Evolutionary conservation across 92 coral and sea anemone species (phyloP), one percentile per base, ranked within the genome.

Genomic region (Anthopleura xanthogrammica): DNA sequence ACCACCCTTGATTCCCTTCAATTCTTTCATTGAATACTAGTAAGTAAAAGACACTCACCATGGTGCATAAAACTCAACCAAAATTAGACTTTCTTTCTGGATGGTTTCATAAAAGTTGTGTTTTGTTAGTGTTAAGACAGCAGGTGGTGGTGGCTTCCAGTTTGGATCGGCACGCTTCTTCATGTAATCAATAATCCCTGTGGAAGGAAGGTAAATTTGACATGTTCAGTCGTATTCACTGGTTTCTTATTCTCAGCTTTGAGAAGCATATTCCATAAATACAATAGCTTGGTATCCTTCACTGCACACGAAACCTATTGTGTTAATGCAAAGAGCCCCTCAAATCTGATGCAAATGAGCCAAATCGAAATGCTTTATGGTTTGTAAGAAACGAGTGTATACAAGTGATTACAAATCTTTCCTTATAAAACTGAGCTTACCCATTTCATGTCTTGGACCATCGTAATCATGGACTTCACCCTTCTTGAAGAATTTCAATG

Each of bases 31-130:
- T 64, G 36, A 29, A 29, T 29, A 64, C 5, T 10, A 23, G 11
- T 36, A 12, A 68, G 4, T 2, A 68, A 68, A 1, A 1, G 19
- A 58, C 41, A 66, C 93, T 90, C 82, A 96, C 99, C 99, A 96
- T 76, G 99, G 99, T 79, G 99, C 99, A 92, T 93, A 96, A 78
- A 96, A 96, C 82, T 96, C 99, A 9, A 96, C 98, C 71, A 96
- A 92, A 90, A 96, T 89, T 13, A 96, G 95, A 8, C 88, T 85
- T 74, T 94, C 93, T 39, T 86, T 89, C 87, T 90, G 89, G 62
- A 96, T 85, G 78, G 92, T 87, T 46, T 94, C 94, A 57, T 90
- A 83, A 77, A 96, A 96, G 88, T 96, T 96, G 42, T 96, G 95
- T 77, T 94, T 96, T 1, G 95, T 92, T 46, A 96, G 89, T 29